Evolutionary conservation across 2,113 vertebrate genomes (phyloP), one percentile per base, ranked within the genome.

Genomic region (Calidris pygmaea): DNA sequence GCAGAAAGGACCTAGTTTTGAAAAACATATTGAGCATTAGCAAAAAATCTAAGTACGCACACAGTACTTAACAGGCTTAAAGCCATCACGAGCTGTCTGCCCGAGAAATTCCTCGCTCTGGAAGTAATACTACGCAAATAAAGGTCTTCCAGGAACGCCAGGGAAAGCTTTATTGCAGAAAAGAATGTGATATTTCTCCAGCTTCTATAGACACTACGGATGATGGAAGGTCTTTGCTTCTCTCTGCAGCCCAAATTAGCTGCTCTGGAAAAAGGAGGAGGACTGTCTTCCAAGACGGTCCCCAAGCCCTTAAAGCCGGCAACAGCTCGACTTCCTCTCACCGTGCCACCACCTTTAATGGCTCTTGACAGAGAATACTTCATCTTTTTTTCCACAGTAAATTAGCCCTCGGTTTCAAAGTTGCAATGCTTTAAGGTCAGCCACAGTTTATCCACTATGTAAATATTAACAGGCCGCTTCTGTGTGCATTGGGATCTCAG

Each of bases 401-500:
- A 95, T 96, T 81, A 95, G 41, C 56, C 85, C 60, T 95, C n/a
- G 24, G 7, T 97, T 97, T 95, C 87, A 94, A 96, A 94, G 92
- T 18, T 95, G 71, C 90, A 91, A 95, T 89, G 90, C 50, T 71
- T 68, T 62, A 96, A 94, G 96, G 94, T 93, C 93, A 93, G 89
- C 62, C 92, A 89, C 59, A 85, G 92, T 96, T 97, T 95, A 95
- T 85, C 87, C 75, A 87, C 88, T 93, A 41, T 60, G 87, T 95
- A 97, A 97, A 97, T 96, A 97, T 89, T 92, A 96, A 95, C 90
- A 91, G 66, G 72, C 67, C 0, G n/a, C 90, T 95, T 53, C 63
- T 81, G 75, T 66, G 62, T 43, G 39, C 63, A 68, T 81, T 79
- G 68, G 41, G 55, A 26, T 97, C 71, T 92, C 68, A 93, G 91